A percentile compares a stretch with the other conserved stretches of the same genome.
phyloP scores from a whole-genome alignment of 30 jellyfish, hydroid and myxozoan species.

The Aurelia sp. region DNA sequence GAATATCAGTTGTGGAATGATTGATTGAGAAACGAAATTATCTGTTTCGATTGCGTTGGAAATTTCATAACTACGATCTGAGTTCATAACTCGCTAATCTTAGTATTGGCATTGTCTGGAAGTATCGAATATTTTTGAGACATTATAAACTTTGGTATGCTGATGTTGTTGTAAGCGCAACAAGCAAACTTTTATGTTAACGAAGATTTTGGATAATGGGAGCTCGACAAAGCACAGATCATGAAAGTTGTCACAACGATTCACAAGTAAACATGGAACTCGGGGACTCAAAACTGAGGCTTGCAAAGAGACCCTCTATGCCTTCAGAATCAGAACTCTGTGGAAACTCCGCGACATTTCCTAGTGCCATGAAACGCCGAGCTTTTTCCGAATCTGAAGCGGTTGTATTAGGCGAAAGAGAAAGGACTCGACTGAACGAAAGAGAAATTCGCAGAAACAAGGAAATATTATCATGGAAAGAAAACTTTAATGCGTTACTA shows the following conservation, averaged over 20 bases:
- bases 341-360: background rate
- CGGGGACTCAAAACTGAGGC: background rate
- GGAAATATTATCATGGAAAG: constrained; percentile 68
- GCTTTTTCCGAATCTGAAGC: constrained; percentile 73
- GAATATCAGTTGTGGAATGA: too few species aligned
- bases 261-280: background rate
- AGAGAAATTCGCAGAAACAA: constrained; percentile 25
- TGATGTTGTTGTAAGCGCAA: too few species aligned
- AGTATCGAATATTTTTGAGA: too few species aligned
- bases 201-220: constrained; percentile 10
- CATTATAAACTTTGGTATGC: too few species aligned
- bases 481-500: constrained; percentile 30
- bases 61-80: too few species aligned
- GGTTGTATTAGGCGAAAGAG: constrained; percentile 40
- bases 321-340: constrained; percentile 18
- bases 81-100: too few species aligned
- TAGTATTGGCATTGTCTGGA: too few species aligned
- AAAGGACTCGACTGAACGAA: constrained; percentile 12
- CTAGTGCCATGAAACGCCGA: constrained; percentile 1
- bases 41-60: too few species aligned
- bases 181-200: background rate
- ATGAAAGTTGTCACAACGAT: background rate
- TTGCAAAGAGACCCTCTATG: constrained; percentile 47
- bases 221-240: constrained; percentile 42
- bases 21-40: too few species aligned